A percentile compares a stretch with the other conserved stretches of the same genome.
Conservation (phyloP, 1,140 invertebrate species). For the Drosophila triauraria region DNA sequence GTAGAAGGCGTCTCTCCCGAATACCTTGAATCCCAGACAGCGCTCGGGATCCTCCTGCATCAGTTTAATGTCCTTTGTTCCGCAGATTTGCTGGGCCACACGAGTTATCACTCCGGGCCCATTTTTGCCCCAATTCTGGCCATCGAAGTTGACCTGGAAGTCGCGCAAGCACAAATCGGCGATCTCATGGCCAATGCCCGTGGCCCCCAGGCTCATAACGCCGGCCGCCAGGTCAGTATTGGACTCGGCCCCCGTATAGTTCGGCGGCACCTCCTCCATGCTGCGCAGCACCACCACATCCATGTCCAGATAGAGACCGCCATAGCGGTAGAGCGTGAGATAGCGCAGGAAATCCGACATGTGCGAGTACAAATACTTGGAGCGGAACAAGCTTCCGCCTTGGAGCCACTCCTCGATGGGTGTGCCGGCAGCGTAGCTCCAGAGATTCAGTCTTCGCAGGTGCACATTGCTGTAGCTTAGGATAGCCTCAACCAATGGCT, state of each 20-base stretch:
- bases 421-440: conserved; percentile 87
- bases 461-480: conserved; percentile 87
- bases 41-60: conserved; percentile 86
- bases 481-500: conserved; percentile 83
- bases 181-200: conserved; percentile 87
- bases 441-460: conserved; percentile 86
- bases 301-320: conserved; percentile 92
- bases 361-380: conserved; percentile 86
- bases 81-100: conserved; percentile 87
- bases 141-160: conserved; percentile 87
- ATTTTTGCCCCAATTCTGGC: conserved; percentile 89
- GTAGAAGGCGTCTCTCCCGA: conserved; percentile 88
- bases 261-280: conserved; percentile 86
- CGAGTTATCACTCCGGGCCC: conserved; percentile 91
- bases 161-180: conserved; percentile 87
- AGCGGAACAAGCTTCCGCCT: conserved; percentile 86
- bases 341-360: conserved; percentile 90
- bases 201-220: conserved; percentile 87
- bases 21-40: conserved; percentile 89
- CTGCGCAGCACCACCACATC: conserved; percentile 90
- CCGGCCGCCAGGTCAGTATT: conserved; percentile 88
- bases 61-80: conserved; percentile 85
- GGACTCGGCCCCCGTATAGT: conserved; percentile 89
- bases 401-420: conserved; percentile 88
- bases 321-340: conserved; percentile 90